A percentile compares a stretch with the other conserved stretches of the same genome.
These are phyloP conservation scores for Danio kyathit DNA, from an alignment of 2,797 vertebrate species.

Conservation along the genomic window DNA sequence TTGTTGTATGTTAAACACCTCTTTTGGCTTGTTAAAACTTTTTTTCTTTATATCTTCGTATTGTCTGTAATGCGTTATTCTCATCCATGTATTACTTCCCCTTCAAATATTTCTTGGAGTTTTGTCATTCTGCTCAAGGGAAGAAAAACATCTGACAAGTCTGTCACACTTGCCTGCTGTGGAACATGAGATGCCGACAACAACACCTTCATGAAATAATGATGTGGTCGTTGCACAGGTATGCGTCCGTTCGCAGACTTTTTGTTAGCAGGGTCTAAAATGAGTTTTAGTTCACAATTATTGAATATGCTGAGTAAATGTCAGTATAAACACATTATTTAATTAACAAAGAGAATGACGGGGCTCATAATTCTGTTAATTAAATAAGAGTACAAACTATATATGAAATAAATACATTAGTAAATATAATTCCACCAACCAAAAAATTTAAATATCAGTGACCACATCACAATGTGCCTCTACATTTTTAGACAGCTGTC, in stretches of 20 bases:
- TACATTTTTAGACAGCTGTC: too few species aligned
- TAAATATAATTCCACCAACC: too few species aligned
- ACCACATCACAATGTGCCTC: too few species aligned
- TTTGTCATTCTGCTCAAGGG: constrained; percentile 8
- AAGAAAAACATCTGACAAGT: constrained; percentile 5
- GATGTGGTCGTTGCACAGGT: constrained; percentile 5
- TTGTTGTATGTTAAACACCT: background rate
- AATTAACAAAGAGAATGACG: too few species aligned
- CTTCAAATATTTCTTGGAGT: background rate
- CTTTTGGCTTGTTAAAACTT: background rate
- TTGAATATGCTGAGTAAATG: too few species aligned
- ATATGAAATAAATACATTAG: too few species aligned
- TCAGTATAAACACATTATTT: too few species aligned
- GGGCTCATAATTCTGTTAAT: too few species aligned
- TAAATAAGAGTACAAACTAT: too few species aligned
- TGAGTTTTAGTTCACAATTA: background rate
- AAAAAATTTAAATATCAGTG: too few species aligned
- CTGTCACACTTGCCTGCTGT: constrained; percentile 27
- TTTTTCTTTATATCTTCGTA: background rate
- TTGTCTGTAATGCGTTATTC: background rate
- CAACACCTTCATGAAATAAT: constrained; percentile 39
- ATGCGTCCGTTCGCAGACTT: constrained; percentile 1
- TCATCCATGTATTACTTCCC: constrained; percentile 16
- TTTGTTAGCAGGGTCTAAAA: background rate
- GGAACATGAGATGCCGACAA: constrained; percentile 31